These are phyloP conservation scores for Origma solitaria DNA, from an alignment of 2,113 vertebrate species.

Conservation along the genomic window DNA sequence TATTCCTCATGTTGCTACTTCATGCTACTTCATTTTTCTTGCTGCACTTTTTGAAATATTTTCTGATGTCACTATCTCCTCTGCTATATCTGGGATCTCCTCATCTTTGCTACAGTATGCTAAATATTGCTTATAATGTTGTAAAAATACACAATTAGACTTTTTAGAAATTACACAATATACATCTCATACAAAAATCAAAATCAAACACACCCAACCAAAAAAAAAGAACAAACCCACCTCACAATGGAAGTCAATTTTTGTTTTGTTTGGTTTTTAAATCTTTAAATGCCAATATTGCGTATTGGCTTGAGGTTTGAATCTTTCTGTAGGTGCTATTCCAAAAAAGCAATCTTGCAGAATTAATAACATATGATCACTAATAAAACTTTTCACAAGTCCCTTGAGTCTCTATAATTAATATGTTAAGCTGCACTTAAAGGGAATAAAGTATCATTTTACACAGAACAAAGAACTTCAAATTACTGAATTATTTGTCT, in stretches of 20 bases:
- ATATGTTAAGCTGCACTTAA: slow-evolving; percentile 65
- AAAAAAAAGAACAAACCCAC: not conserved
- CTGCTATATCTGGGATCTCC: not conserved
- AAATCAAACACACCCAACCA: not conserved
- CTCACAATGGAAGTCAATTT: rapidly evolving
- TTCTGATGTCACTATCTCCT: not conserved
- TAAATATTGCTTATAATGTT: not conserved
- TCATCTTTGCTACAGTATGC: not conserved
- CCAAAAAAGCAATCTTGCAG: slow-evolving; percentile 41
- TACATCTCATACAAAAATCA: not conserved
- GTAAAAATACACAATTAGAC: not conserved
- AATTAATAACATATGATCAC: slow-evolving; percentile 62
- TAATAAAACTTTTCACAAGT: slow-evolving; percentile 59
- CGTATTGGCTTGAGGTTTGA: not conserved
- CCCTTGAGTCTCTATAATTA: slow-evolving; percentile 68
- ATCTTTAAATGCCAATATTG: not conserved
- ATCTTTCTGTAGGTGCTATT: slow-evolving; percentile 13
- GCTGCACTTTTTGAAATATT: not conserved
- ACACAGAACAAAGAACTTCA: slow-evolving; percentile 65
- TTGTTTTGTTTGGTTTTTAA: not conserved
- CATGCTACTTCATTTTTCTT: not conserved
- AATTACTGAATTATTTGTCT: slow-evolving; percentile 72
- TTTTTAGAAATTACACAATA: not conserved
- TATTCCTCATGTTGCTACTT: not conserved
- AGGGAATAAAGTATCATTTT: slow-evolving; percentile 70